Conservation (phyloP, 2,888 invertebrate genomes). For the Cyaniris semiargus region DNA sequence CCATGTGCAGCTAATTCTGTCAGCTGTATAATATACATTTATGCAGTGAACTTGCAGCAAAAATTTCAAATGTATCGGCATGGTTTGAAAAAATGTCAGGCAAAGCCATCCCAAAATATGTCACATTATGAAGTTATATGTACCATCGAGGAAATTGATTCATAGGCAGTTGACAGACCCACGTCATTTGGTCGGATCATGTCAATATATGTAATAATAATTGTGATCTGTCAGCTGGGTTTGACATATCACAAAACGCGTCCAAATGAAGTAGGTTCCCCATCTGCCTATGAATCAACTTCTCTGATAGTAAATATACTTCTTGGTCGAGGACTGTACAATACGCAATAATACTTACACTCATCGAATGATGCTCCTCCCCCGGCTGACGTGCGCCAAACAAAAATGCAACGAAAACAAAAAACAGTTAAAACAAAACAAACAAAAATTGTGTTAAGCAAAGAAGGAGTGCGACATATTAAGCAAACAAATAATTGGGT, state of each 20-base stretch:
- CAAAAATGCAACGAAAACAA: conserved; percentile 77
- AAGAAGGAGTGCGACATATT: conserved; percentile 33
- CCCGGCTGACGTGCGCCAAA: conserved; percentile 78
- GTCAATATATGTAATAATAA: too few relatives aligned
- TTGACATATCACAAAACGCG: too few relatives aligned
- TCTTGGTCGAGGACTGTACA: conserved; percentile 34
- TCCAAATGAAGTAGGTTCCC: too few relatives aligned
- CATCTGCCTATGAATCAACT: background rate
- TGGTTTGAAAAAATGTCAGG: too few relatives aligned
- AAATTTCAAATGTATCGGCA: background rate
- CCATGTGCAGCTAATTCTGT: background rate
- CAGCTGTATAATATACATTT: background rate
- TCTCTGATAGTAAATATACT: background rate
- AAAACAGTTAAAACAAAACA: conserved; percentile 69
- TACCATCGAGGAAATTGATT: too few relatives aligned
- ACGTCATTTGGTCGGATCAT: too few relatives aligned
- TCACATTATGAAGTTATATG: too few relatives aligned
- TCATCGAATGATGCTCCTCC: conserved; percentile 87
- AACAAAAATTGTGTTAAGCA: conserved; percentile 51
- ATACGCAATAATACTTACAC: conserved; percentile 78
- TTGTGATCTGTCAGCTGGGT: too few relatives aligned
- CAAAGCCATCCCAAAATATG: too few relatives aligned
- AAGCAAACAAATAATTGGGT: background rate
- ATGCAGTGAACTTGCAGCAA: background rate
- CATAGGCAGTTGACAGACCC: too few relatives aligned